Evolutionary conservation across 2,797 vertebrate genomes (phyloP).

Genomic region (Petrocephalus sullivani): DNA sequence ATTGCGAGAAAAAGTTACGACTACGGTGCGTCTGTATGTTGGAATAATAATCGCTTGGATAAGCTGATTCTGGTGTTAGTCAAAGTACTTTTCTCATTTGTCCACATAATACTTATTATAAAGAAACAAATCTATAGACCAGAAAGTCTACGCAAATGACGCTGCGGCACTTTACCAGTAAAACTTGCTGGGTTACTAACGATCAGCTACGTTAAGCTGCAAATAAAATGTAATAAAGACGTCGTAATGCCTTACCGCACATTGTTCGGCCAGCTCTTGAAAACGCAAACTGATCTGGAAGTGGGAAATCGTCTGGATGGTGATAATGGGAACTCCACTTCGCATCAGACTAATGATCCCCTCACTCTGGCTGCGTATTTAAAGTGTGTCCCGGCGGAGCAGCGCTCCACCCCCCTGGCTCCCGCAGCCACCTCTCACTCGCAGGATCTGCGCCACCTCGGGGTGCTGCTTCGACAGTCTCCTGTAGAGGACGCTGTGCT

Average conservation of each 20-base stretch:
- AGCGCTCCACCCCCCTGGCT: background rate
- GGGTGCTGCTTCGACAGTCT: background rate
- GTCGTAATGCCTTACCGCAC: constrained; percentile 58
- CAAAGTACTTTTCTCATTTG: background rate
- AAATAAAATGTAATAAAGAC: background rate
- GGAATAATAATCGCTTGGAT: background rate
- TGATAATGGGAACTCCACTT: background rate
- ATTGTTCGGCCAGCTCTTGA: constrained; percentile 43
- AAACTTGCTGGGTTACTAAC: background rate
- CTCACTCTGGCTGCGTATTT: background rate
- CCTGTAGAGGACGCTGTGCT: background rate
- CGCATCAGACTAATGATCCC: background rate
- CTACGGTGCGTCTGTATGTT: background rate
- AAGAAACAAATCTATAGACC: background rate
- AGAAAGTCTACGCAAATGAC: background rate
- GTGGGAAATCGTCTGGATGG: background rate
- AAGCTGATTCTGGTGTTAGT: background rate
- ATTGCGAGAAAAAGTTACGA: background rate
- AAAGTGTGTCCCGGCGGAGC: background rate
- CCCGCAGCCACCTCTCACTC: background rate
- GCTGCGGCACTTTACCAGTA: background rate
- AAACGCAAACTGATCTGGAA: background rate
- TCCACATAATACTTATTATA: background rate
- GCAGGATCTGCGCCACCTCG: background rate
- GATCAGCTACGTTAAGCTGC: background rate